Conservation (phyloP, 2,797 vertebrate genomes). For the Microctenopoma stevenorrisi region DNA sequence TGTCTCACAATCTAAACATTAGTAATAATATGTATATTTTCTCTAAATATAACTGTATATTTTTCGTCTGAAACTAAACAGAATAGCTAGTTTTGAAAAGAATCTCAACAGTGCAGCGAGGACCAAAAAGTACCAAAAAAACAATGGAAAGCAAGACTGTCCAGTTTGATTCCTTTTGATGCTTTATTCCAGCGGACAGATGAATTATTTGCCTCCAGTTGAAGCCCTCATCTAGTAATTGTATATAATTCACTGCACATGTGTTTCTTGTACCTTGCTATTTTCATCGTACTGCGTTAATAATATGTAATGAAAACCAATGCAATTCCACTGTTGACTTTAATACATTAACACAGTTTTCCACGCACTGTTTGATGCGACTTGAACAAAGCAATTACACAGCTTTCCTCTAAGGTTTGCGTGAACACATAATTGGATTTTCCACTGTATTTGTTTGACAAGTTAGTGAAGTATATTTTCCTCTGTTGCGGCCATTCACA, state of each 20-base stretch:
- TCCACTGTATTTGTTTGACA: constrained; percentile 55
- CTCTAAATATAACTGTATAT: background rate
- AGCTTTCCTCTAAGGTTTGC: constrained; percentile 41
- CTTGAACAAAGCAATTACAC: constrained; percentile 60
- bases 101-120: background rate
- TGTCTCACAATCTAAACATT: background rate
- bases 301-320: constrained; percentile 67
- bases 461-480: constrained; percentile 55
- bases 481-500: constrained; percentile 63
- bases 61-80: background rate
- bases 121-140: constrained; percentile 26
- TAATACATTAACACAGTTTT: constrained; percentile 67
- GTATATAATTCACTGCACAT: constrained; percentile 23
- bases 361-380: constrained; percentile 64
- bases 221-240: constrained; percentile 31
- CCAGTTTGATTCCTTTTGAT: constrained; percentile 37
- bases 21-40: background rate
- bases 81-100: constrained; percentile 1
- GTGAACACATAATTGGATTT: constrained; percentile 69
- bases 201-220: constrained; percentile 32
- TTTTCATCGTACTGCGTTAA: constrained; percentile 48
- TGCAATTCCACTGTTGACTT: constrained; percentile 64
- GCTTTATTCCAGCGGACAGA: constrained; percentile 46
- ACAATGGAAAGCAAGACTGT: constrained; percentile 49
- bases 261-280: constrained; percentile 36